Percentiles rank a stretch among this genome's conserved stretches.
Conservation (phyloP, 2,797 vertebrate species). For the Kryptopterus vitreolus region DNA sequence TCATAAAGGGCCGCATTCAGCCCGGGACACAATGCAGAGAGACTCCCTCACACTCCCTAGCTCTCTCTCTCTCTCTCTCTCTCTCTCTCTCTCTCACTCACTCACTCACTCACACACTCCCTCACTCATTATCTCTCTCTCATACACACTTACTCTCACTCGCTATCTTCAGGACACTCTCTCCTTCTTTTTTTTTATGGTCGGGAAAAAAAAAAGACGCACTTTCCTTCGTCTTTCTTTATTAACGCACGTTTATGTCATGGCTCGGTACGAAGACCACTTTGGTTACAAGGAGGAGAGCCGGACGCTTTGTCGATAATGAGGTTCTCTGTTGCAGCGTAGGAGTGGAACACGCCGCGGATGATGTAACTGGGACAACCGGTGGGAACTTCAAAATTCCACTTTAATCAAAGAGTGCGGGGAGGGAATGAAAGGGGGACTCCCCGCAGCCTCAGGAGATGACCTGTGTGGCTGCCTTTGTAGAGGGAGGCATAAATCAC, state of each 20-base stretch:
- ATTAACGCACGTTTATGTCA: slow-evolving; percentile 25
- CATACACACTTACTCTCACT: slow-evolving; percentile 18
- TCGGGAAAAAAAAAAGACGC: too few species aligned
- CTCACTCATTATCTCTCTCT: neutral
- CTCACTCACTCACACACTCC: neutral
- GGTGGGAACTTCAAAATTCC: slow-evolving; percentile 39
- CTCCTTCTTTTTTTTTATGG: slow-evolving; percentile 34
- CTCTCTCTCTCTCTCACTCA: slow-evolving; percentile 36
- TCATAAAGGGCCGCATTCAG: slow-evolving; percentile 78
- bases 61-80: slow-evolving; percentile 23
- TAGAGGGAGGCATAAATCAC: slow-evolving; percentile 66
- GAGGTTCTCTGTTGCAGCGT: slow-evolving; percentile 42
- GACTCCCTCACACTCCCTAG: slow-evolving; percentile 32
- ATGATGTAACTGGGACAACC: slow-evolving; percentile 36
- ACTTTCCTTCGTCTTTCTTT: too few species aligned
- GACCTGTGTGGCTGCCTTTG: slow-evolving; percentile 72
- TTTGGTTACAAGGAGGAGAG: neutral
- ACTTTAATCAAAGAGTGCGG: slow-evolving; percentile 49
- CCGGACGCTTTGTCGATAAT: slow-evolving; percentile 25
- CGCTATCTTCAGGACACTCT: slow-evolving; percentile 33
- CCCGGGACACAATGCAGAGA: slow-evolving; percentile 67
- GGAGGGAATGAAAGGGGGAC: slow-evolving; percentile 2
- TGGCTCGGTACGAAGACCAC: too few species aligned
- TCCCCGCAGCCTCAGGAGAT: slow-evolving; percentile 22
- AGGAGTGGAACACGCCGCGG: neutral